Conservation (phyloP, 2,888 invertebrate species). For the Phasia obesa region DNA sequence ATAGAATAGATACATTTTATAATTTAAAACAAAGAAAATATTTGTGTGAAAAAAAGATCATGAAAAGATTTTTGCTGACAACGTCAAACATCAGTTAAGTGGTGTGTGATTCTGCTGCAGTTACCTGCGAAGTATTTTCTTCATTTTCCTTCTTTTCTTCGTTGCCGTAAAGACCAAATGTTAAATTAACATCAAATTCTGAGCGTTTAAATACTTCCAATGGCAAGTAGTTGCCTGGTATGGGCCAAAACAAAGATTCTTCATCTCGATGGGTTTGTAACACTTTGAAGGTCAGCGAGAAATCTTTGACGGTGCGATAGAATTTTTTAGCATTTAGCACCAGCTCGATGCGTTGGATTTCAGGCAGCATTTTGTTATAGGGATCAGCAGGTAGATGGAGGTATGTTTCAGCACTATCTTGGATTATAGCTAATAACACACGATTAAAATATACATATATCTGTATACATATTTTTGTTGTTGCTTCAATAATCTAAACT, state of each 20-base stretch:
- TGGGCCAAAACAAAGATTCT: slow-evolving; percentile 77
- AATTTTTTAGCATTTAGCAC: slow-evolving; percentile 75
- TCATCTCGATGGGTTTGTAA: slow-evolving; percentile 74
- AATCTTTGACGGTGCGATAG: slow-evolving; percentile 74
- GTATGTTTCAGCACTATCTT: too few species aligned
- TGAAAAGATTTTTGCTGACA: not conserved
- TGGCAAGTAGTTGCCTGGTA: slow-evolving; percentile 77
- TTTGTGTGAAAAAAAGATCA: not conserved
- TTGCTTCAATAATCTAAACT: not conserved
- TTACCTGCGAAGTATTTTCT: slow-evolving; percentile 10
- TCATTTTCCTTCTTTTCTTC: slow-evolving; percentile 58
- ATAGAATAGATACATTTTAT: slow-evolving; percentile 26
- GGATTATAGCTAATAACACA: too few species aligned
- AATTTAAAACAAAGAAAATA: slow-evolving; percentile 28
- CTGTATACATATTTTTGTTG: not conserved
- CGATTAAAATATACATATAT: too few species aligned
- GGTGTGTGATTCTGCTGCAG: not conserved
- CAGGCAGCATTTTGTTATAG: slow-evolving; percentile 74
- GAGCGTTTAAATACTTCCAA: slow-evolving; percentile 76
- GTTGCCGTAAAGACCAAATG: slow-evolving; percentile 75
- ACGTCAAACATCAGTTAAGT: not conserved
- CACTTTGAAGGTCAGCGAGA: slow-evolving; percentile 71
- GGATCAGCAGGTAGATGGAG: slow-evolving; percentile 55
- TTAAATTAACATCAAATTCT: slow-evolving; percentile 78
- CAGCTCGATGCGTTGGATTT: slow-evolving; percentile 78